Conservation (phyloP, 2,113 vertebrate species). For the Semicossyphus pulcher region DNA sequence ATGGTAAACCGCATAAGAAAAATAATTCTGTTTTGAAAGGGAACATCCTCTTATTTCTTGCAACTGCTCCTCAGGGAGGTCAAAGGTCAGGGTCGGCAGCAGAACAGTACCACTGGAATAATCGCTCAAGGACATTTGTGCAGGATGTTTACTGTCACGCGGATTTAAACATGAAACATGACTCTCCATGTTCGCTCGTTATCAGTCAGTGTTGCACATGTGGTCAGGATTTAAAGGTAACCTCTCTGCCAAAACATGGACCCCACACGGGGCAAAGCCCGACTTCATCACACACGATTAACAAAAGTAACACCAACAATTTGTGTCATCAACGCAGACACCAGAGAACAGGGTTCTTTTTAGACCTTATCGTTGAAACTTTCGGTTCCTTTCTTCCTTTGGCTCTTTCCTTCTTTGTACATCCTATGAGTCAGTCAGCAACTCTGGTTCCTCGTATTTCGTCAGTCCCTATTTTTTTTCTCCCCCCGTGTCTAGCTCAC, state of each 20-base stretch:
- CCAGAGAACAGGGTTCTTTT: neutral
- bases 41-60: neutral
- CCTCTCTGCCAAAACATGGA: slow-evolving; percentile 14
- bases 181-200: neutral
- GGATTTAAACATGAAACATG: slow-evolving; percentile 14
- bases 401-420: slow-evolving; percentile 9
- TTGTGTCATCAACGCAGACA: neutral
- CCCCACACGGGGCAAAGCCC: neutral
- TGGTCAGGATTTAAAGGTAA: slow-evolving; percentile 11
- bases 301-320: neutral
- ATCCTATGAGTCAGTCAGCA: slow-evolving; percentile 49
- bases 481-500: slow-evolving; percentile 29
- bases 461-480: slow-evolving; percentile 7
- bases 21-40: neutral
- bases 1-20: no score
- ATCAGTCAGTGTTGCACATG: slow-evolving; percentile 24
- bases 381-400: slow-evolving; percentile 55
- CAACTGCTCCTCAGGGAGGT: neutral
- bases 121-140: slow-evolving; percentile 30
- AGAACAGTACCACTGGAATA: neutral
- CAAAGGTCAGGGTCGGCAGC: slow-evolving; percentile 16
- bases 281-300: neutral
- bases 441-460: slow-evolving; percentile 54
- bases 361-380: slow-evolving; percentile 38
- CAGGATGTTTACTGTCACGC: slow-evolving; percentile 31